Evolutionary conservation across 1,140 invertebrate species (phyloP), one percentile per base, ranked within the genome.

Genomic region (Rhagoletis zephyria): DNA sequence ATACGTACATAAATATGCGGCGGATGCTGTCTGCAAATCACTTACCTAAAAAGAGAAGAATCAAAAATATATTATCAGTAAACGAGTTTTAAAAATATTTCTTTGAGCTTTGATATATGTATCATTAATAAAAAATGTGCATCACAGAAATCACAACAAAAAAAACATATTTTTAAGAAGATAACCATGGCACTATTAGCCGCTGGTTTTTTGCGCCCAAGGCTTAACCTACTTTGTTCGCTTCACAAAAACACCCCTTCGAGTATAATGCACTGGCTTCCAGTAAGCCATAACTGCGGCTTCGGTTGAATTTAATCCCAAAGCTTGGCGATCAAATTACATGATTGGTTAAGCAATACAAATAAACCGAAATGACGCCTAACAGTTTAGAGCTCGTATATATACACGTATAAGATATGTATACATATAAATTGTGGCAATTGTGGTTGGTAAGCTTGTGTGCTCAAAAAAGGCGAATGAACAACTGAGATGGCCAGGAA

Each of bases 281-380:
- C 67, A 48, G 67, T 48, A 5, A 42, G 14, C 74, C 42, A 56
- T 59, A 48, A n/a, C 48, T 81, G 70, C 42, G 10, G 42, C 70
- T 81, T 56, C n/a, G 74, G 48, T 56, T 51, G 56, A 59, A 81
- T 81, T 56, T 81, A 56, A 81, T 51, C 74, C 19, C 74, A 81
- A 51, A 81, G 74, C 74, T 81, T 19, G 74, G 74, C 48, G 74
- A 81, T 81, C 74, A 81, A 81, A 81, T 81, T 81, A 81, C 74
- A 81, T 81, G 74, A 81, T 81, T 81, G 74, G 74, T 56, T 81
- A 59, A 59, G 74, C 74, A 81, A 81, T 81, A 19, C 48, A 56
- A 56, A 56, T 81, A 81, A 81, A 81, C 14, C 42, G 42, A 81
- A 30, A 81, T n/a, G 5, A 56, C 45, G n/a, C n/a, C 42, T 56